Evolutionary conservation across 1,140 invertebrate genomes (phyloP).

Genomic region (Metaphire vulgaris): DNA sequence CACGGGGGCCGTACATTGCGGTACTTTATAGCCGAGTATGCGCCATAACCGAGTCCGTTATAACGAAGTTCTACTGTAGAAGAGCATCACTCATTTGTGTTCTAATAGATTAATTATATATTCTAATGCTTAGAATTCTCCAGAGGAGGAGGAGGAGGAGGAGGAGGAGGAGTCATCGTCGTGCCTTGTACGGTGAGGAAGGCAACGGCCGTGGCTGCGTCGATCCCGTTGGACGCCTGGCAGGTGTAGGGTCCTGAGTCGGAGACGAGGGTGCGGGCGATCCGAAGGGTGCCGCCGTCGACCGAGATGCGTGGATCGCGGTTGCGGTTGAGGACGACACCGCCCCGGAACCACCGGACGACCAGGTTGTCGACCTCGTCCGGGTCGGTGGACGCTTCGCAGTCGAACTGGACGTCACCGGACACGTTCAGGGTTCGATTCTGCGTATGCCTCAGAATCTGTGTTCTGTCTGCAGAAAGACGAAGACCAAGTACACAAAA

Average conservation of each 20-base stretch:
- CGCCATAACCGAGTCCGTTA: no score
- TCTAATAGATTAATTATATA: no score
- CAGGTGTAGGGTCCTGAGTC: conserved; percentile 94
- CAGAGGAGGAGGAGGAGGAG: no score
- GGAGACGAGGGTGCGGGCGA: conserved; percentile 83
- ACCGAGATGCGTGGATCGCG: conserved; percentile 75
- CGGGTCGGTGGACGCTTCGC: conserved; percentile 32
- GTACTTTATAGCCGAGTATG: no score
- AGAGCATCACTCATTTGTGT: no score
- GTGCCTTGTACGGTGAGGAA: conserved; percentile 86
- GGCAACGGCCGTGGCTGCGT: conserved; percentile 73
- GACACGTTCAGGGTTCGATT: conserved; percentile 23
- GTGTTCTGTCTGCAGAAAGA: conserved; percentile 16
- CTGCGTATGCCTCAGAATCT: background rate
- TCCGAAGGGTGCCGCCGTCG: conserved; percentile 79
- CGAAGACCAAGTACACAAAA: no score
- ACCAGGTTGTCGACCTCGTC: conserved; percentile 52
- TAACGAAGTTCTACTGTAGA: no score
- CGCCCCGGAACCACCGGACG: conserved; percentile 82
- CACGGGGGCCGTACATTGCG: no score
- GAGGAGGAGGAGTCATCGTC: no score
- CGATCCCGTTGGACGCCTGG: conserved; percentile 81
- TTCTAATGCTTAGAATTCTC: no score
- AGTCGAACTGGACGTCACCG: conserved; percentile 26
- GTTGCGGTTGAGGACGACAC: conserved; percentile 90